Conservation (phyloP, 1,140 invertebrate species). For the Oryctes rhinoceros region DNA sequence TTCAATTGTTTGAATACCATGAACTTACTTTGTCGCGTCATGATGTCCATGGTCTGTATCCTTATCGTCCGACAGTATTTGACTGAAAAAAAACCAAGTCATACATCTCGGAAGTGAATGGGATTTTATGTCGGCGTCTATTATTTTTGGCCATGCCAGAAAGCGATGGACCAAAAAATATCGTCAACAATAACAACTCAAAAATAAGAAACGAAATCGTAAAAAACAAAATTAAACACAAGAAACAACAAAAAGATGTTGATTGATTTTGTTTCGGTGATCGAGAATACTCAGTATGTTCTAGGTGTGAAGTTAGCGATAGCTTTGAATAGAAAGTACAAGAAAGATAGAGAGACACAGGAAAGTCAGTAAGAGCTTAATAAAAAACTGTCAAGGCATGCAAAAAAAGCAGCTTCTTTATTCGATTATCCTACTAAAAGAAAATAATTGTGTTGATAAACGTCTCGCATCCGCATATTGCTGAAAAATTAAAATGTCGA, state of each 20-base stretch:
- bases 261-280: constrained; percentile 44
- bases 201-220: constrained; percentile 4
- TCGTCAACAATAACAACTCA: constrained; percentile 28
- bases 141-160: constrained; percentile 41
- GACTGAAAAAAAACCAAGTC: constrained; percentile 63
- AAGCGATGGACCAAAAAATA: constrained; percentile 39
- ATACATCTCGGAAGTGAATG: constrained; percentile 4
- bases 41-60: constrained; percentile 67
- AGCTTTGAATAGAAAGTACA: constrained; percentile 18
- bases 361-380: constrained; percentile 52
- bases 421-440: neutral
- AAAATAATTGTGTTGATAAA: no score
- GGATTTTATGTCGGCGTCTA: neutral
- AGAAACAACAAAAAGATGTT: constrained; percentile 44
- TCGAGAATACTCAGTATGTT: constrained; percentile 45
- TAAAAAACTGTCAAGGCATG: constrained; percentile 48
- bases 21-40: constrained; percentile 65
- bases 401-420: constrained; percentile 1
- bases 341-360: neutral
- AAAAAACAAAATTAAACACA: constrained; percentile 17
- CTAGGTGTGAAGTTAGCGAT: constrained; percentile 46
- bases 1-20: neutral
- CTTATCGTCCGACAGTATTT: constrained; percentile 72
- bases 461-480: no score
- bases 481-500: no score